Evolutionary conservation across 2,888 invertebrate genomes (phyloP), one percentile per base, ranked within the genome.

Genomic region (Adela reaumurella): DNA sequence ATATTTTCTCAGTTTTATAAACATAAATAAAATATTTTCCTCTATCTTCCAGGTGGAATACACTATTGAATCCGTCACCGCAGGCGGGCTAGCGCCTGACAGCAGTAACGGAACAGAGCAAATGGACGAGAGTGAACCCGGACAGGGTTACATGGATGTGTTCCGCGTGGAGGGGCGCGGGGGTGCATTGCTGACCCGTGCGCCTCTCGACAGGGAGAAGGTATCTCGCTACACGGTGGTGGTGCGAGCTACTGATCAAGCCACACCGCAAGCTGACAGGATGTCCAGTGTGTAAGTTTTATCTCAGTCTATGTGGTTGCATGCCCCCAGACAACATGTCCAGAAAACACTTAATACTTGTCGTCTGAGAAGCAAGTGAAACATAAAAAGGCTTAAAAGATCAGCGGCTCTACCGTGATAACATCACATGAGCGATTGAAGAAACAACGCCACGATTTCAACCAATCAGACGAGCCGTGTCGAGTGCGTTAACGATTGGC

Each of bases 151-250:
- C 14, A 89, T 85, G 46, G 86, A 88, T 6, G 89, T 90, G 1
- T 97, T 97, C 68, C 82, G 91, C 51, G 91, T 97, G 52, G 94
- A 96, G 62, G 81, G 89, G 0, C 83, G 88, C 51, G 89, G 89
- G 10, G 96, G 96, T 0, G 92, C 94, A 0, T 84, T 97, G 35
- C 87, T 92, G 0, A 95, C 95, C 0, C 82, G 92, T 52, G 81
- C 87, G 10, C 74, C 86, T 0, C 67, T 97, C 18, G 97, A 97
- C 65, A 79, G 97, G n/a, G 97, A 97, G 72, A 87, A 84, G 4
- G 87, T 90, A 1, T 88, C 92, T 48, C 84, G 88, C 47, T 97
- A 96, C 63, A 90, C 90, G 0, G 81, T 97, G 10, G 81, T 92
- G 18, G 87, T 97, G 1, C 87, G 87, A 57, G 97, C 96, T 0